Evolutionary conservation across 1,140 invertebrate species (phyloP), one percentile per base, ranked within the genome.

Genomic region (Littorina saxatilis): DNA sequence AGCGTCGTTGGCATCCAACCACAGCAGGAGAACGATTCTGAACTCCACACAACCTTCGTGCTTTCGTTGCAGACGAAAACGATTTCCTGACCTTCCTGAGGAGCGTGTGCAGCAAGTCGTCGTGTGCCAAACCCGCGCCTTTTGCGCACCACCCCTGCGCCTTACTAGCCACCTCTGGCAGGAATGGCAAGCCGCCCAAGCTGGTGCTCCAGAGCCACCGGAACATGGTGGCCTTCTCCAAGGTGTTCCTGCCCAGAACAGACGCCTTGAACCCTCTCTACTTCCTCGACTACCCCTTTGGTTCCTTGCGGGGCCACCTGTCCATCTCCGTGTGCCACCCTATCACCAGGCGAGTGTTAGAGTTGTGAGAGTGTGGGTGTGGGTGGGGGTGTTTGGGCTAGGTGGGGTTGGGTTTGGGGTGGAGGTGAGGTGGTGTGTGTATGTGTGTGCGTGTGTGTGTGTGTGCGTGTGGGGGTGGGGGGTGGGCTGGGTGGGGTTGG

Each of bases 151-250:
- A 78, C 58, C 55, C 39, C 17, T 39, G 37, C 37, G 52, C 17
- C 37, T 37, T 78, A 27, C 29, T 78, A 20, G 39, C 15, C n/a
- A 66, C 76, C 15, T 35, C 58, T 27, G 76, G 76, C 35, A 17
- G 63, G 17, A 32, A 73, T 17, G 29, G 58, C 23, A 13, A 47
- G 52, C 37, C 58, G 23, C 39, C 76, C 11, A 40, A 27, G n/a
- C 76, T 78, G 76, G 76, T 78, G 55, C 3, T 78, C 37, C 76
- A 78, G 20, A 40, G 55, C 17, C 76, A 78, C 55, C 32, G 47
- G 50, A 78, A 66, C 58, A 27, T 78, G 5, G 58, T 78, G 20
- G 76, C 76, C 39, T 61, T 43, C 58, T 78, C 76, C 27, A 52
- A 58, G 55, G n/a, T 66, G 20, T n/a, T 78, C 55, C n/a, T 63